Conservation (phyloP, 2,888 invertebrate species). For the Bombylius discolor region DNA sequence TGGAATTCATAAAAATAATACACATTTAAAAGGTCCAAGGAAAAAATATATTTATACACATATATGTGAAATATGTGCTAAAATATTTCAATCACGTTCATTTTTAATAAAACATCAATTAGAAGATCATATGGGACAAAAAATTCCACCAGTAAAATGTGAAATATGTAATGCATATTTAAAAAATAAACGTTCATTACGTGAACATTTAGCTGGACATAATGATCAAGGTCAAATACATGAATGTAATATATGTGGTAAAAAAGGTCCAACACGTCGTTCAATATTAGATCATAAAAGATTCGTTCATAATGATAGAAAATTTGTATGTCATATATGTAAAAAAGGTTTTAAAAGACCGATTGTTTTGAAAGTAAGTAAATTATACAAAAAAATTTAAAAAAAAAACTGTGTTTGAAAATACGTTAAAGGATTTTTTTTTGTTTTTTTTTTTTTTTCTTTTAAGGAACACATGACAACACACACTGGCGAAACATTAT, state of each 20-base stretch:
- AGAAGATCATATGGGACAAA: slow-evolving; percentile 26
- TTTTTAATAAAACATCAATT: slow-evolving; percentile 26
- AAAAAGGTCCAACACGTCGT: slow-evolving; percentile 28
- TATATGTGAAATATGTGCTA: slow-evolving; percentile 33
- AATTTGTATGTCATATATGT: slow-evolving; percentile 29
- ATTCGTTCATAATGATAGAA: slow-evolving; percentile 29
- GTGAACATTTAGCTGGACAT: slow-evolving; percentile 30
- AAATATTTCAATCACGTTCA: slow-evolving; percentile 28
- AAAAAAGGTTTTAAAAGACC: slow-evolving; percentile 31
- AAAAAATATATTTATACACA: background rate
- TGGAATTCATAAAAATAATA: background rate
- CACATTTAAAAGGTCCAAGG: background rate
- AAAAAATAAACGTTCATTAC: slow-evolving; percentile 28
- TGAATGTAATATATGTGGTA: slow-evolving; percentile 29
- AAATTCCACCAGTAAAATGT: slow-evolving; percentile 29
- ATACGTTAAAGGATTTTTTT: background rate
- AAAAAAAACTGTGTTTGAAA: background rate
- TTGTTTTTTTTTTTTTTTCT: background rate
- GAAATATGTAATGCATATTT: slow-evolving; percentile 31
- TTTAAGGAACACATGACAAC: slow-evolving; percentile 33
- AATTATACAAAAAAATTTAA: background rate
- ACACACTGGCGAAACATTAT: slow-evolving; percentile 33
- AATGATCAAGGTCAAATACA: slow-evolving; percentile 24
- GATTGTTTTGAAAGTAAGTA: slow-evolving; percentile 26
- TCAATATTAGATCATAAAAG: slow-evolving; percentile 30